These are phyloP conservation scores for Pogonognathellus flavescens DNA, from an alignment of 1,140 invertebrate genomes.

Conservation along the genomic window DNA sequence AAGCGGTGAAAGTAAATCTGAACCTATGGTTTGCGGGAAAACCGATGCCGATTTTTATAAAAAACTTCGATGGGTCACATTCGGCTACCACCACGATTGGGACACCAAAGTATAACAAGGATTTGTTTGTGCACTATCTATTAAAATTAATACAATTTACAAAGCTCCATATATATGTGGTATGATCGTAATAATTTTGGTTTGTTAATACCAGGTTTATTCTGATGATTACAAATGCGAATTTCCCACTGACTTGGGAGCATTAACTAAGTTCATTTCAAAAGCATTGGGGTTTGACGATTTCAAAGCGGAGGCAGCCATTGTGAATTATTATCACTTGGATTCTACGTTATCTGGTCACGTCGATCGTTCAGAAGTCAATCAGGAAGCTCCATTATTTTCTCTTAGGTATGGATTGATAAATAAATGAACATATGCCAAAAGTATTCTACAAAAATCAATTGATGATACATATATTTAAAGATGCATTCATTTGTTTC, in stretches of 20 bases:
- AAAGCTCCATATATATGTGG: too few species aligned
- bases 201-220: constrained; percentile 73
- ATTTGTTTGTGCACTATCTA: constrained; percentile 6
- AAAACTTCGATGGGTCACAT: constrained; percentile 89
- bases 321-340: constrained; percentile 94
- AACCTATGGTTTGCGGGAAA: not conserved
- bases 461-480: too few species aligned
- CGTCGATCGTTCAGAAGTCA: constrained; percentile 91
- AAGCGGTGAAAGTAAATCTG: constrained; percentile 19
- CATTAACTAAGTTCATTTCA: constrained; percentile 78
- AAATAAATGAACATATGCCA: too few species aligned
- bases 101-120: constrained; percentile 81
- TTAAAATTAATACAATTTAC: too few species aligned
- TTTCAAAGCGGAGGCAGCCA: constrained; percentile 88
- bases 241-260: constrained; percentile 81
- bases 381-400: constrained; percentile 86
- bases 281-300: constrained; percentile 75
- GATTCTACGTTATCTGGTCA: constrained; percentile 91
- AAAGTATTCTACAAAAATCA: too few species aligned
- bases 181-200: too few species aligned
- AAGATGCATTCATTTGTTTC: constrained; percentile 68
- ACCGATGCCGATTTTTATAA: constrained; percentile 68
- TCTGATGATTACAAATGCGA: constrained; percentile 75
- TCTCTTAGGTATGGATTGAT: constrained; percentile 78
- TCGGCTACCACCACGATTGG: constrained; percentile 97